phyloP scores from a whole-genome alignment of 2,113 vertebrate genomes.

The Pseudonaja textilis region DNA sequence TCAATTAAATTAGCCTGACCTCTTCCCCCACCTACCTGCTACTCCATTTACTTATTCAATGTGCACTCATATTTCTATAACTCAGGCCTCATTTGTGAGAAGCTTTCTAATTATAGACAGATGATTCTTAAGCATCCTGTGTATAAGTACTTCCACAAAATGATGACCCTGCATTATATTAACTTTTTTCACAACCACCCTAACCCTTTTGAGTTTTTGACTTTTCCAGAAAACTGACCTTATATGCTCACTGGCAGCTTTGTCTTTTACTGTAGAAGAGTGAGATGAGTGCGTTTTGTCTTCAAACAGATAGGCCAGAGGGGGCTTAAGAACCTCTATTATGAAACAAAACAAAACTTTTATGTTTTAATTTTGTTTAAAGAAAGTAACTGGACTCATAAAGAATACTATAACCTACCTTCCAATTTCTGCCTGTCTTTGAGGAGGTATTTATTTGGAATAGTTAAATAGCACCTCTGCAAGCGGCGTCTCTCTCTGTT shows the following conservation, averaged over 20 bases:
- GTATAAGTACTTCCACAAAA: background rate
- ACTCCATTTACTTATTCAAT: background rate
- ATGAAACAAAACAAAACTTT: slow-evolving; percentile 11
- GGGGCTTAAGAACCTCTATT: slow-evolving; percentile 81
- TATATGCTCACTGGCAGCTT: slow-evolving; percentile 97
- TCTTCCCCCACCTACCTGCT: background rate
- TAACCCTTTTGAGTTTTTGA: background rate
- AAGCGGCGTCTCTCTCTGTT: slow-evolving; percentile 92
- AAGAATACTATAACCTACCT: slow-evolving; percentile 68
- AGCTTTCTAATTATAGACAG: background rate
- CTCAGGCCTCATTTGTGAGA: background rate
- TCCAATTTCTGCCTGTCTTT: slow-evolving; percentile 88
- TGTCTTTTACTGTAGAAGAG: slow-evolving; percentile 97
- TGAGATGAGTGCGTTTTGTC: slow-evolving; percentile 96
- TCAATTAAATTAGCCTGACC: background rate
- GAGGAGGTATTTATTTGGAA: slow-evolving; percentile 97
- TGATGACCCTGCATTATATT: background rate
- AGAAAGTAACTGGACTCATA: background rate
- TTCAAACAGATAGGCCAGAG: slow-evolving; percentile 92
- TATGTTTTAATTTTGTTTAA: background rate
- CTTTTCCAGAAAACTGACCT: slow-evolving; percentile 71
- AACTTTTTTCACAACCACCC: background rate
- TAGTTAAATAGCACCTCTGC: slow-evolving; percentile 94
- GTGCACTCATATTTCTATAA: too few species aligned
- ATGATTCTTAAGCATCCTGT: background rate